Evolutionary conservation across 1,140 invertebrate species (phyloP).

Genomic region (Aphis gossypii): DNA sequence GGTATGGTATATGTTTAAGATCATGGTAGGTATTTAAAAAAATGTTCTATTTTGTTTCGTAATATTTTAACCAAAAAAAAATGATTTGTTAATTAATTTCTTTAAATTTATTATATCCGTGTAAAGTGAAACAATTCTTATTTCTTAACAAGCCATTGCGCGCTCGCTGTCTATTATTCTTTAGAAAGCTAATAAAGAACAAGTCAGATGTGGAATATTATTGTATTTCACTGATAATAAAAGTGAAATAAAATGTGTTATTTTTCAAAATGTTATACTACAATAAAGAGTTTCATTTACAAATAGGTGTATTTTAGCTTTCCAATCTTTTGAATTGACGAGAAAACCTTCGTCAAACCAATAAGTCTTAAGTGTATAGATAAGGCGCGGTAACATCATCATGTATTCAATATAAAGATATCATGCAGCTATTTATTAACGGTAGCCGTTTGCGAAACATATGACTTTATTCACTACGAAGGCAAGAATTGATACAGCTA

Average conservation of each 20-base stretch:
- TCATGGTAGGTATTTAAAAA: neutral
- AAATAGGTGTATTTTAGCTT: neutral
- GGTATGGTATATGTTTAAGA: neutral
- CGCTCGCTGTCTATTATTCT: neutral
- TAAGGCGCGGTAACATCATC: neutral
- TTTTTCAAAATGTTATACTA: slow-evolving; percentile 7
- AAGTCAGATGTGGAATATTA: neutral
- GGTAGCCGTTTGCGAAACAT: neutral
- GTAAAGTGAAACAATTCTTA: neutral
- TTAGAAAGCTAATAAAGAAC: neutral
- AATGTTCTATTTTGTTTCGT: neutral
- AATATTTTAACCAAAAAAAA: neutral
- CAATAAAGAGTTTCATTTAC: neutral
- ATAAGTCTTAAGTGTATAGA: neutral
- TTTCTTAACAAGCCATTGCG: neutral
- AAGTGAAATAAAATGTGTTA: slow-evolving; percentile 12
- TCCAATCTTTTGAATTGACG: neutral
- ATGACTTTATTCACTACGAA: neutral
- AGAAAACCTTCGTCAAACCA: neutral
- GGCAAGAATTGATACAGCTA: too few relatives aligned
- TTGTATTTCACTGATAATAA: neutral
- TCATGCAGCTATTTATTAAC: neutral
- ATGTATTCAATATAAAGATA: neutral
- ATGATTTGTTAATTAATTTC: neutral
- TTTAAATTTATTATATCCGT: neutral